Evolutionary conservation across 1,140 invertebrate species (phyloP), one percentile per base, ranked within the genome.

Genomic region (Pararge aegeria): DNA sequence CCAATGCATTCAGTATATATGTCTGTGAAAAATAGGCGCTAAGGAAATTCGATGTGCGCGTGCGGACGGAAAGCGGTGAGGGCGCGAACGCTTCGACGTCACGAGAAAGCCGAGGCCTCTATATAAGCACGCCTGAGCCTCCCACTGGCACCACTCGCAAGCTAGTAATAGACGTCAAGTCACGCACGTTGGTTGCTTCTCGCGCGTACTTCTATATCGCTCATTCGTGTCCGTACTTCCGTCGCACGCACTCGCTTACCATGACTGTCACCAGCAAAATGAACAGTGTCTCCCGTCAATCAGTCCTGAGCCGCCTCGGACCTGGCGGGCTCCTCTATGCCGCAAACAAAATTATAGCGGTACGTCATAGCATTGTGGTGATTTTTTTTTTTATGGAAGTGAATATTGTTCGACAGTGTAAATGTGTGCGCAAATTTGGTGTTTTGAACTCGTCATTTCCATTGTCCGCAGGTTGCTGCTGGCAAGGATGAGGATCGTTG

Each of bases 211-310:
- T 71, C 30, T 59, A 55, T 54, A 67, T 71, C 68, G 66, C 58
- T 82, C 76, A 85, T 42, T 85, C 52, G 75, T 70, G 58, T 73
- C 71, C 75, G 75, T 73, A 71, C 68, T 40, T 64, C 55, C 63
- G 54, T n/a, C 62, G 68, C 71, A 70, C 58, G 60, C 70, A 75
- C 81, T 75, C 73, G 73, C 72, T 62, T 69, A 61, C 54, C 64
- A 91, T 91, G 90, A 90, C 90, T 44, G 88, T 91, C 60, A 80
- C 84, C 59, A 90, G 89, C 74, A 90, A 88, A 69, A 88, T 90
- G 86, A 90, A 89, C 68, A 88, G 86, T 74, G 82, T 91, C 52
- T 87, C 87, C 64, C 83, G 88, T 70, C 79, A 84, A 61, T 86
- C 85, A 56, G 64, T 87, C 72, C 67, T 89, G 67, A 81, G 75